Conservation (phyloP, 2,888 invertebrate species). For the Drosophila mimetica region DNA sequence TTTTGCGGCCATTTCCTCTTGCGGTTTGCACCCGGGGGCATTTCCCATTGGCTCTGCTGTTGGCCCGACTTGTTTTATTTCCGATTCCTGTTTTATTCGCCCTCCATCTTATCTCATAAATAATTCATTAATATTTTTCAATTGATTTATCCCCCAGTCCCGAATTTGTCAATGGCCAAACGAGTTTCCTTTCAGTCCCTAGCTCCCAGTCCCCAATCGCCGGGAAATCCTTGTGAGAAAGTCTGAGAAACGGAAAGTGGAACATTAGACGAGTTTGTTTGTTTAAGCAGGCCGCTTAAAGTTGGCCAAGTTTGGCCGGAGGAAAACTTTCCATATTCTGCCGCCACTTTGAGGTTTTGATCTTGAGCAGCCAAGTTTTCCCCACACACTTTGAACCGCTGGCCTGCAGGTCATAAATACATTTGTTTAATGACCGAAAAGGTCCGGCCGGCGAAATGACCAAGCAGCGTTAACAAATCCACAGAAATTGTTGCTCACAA, state of each 20-base stretch:
- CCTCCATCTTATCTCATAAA: conserved; percentile 59
- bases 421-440: conserved; percentile 51
- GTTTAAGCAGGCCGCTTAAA: conserved; percentile 45
- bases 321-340: conserved; percentile 13
- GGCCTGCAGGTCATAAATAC: conserved; percentile 52
- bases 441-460: conserved; percentile 34
- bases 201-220: conserved; percentile 24
- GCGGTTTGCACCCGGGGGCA: conserved; percentile 23
- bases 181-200: conserved; percentile 35
- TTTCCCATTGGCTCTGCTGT: conserved; percentile 16
- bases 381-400: conserved; percentile 1
- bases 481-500: conserved; percentile 44
- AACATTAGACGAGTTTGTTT: conserved; percentile 44
- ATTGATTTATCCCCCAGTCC: conserved; percentile 63
- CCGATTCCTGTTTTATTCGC: conserved; percentile 32
- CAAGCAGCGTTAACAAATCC: conserved; percentile 57
- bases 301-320: conserved; percentile 29
- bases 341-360: conserved; percentile 23
- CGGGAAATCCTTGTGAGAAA: conserved; percentile 23
- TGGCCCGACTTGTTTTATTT: conserved; percentile 21
- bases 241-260: conserved; percentile 28
- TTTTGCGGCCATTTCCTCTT: conserved; percentile 40
- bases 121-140: conserved; percentile 74
- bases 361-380: conserved; percentile 14
- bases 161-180: conserved; percentile 56